These are phyloP conservation scores for Odiellus spinosus DNA, from an alignment of 2,888 invertebrate genomes.

Conservation along the genomic window DNA sequence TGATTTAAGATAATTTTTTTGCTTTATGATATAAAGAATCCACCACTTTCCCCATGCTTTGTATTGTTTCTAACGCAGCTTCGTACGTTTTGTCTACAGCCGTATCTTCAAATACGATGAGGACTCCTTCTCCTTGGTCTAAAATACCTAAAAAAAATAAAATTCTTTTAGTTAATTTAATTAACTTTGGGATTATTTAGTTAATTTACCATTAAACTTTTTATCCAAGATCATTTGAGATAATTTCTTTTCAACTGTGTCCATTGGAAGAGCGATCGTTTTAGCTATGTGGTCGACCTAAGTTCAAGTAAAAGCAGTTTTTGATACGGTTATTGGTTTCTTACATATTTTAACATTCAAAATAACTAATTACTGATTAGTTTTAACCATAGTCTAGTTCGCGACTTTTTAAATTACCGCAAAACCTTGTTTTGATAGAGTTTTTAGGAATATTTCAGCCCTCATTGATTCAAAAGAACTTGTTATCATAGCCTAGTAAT, in stretches of 20 bases:
- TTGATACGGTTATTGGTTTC: background rate
- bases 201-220: slow-evolving; percentile 48
- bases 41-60: slow-evolving; percentile 98
- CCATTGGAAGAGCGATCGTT: slow-evolving; percentile 23
- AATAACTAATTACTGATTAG: too few species aligned
- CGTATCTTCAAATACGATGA: slow-evolving; percentile 92
- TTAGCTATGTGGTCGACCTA: too few species aligned
- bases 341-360: too few species aligned
- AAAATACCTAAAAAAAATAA: slow-evolving; percentile 57
- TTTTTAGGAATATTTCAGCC: too few species aligned
- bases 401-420: too few species aligned
- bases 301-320: slow-evolving; percentile 31
- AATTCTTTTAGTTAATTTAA: background rate
- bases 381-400: too few species aligned
- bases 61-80: slow-evolving; percentile 90
- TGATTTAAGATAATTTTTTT: slow-evolving; percentile 74
- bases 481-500: too few species aligned
- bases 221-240: slow-evolving; percentile 99
- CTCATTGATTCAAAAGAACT: too few species aligned
- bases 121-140: slow-evolving; percentile 94
- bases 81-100: slow-evolving; percentile 92
- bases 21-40: slow-evolving; percentile 98
- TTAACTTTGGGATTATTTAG: background rate
- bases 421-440: too few species aligned
- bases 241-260: slow-evolving; percentile 91